Conservation (phyloP, 1,140 invertebrate genomes). For the Cephus cinctus region DNA sequence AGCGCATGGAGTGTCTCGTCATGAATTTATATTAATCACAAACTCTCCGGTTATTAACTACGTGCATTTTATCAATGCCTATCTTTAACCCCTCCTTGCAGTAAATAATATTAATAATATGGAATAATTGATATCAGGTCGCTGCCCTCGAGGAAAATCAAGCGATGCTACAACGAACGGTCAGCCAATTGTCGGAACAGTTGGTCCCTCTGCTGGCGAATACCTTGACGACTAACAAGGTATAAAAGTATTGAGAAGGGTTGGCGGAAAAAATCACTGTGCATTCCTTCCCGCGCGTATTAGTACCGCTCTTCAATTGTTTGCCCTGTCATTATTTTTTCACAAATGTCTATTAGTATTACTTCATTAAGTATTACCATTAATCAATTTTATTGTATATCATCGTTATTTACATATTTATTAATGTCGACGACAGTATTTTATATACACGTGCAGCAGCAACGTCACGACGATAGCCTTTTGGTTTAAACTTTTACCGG, state of each 20-base stretch:
- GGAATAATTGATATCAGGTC: slow-evolving; percentile 37
- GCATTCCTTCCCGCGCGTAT: slow-evolving; percentile 18
- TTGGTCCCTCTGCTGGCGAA: slow-evolving; percentile 33
- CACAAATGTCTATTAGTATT: slow-evolving; percentile 10
- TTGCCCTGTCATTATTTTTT: slow-evolving; percentile 20
- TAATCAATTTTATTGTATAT: slow-evolving; percentile 24
- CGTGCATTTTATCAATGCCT: no score
- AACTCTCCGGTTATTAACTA: no score
- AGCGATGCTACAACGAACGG: slow-evolving; percentile 39
- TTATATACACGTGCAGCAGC: no score
- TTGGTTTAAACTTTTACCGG: no score
- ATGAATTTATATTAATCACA: no score
- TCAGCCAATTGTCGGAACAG: slow-evolving; percentile 44
- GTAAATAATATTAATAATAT: no score
- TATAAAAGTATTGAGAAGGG: slow-evolving; percentile 27
- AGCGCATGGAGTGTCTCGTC: no score
- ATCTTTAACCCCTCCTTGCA: no score
- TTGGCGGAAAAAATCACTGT: slow-evolving; percentile 19
- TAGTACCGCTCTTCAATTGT: slow-evolving; percentile 19
- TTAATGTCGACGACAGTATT: slow-evolving; percentile 25
- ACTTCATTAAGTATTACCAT: slow-evolving; percentile 22
- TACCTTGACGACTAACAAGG: slow-evolving; percentile 33
- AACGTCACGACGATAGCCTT: no score
- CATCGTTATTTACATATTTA: slow-evolving; percentile 33
- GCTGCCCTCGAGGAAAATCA: slow-evolving; percentile 46